Percentiles rank a stretch among this genome's conserved stretches.
Evolutionary conservation across 2,888 invertebrate genomes (phyloP).

Genomic region (Xanthia togata): DNA sequence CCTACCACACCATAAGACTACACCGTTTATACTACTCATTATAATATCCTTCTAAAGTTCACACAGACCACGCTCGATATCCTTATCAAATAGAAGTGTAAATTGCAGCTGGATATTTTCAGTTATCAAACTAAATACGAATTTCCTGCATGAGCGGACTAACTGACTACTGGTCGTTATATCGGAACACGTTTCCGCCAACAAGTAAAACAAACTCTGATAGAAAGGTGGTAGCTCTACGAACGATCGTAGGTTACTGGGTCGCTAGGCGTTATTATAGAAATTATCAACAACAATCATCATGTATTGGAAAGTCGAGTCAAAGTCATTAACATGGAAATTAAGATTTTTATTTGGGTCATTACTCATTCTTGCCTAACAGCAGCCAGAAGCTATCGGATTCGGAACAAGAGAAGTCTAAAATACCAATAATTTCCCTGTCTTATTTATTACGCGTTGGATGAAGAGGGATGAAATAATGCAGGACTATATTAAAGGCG

Average conservation of each 20-base stretch:
- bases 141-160: slow-evolving; percentile 72
- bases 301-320: slow-evolving; percentile 57
- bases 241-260: slow-evolving; percentile 71
- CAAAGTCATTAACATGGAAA: slow-evolving; percentile 45
- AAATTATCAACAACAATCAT: slow-evolving; percentile 64
- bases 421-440: slow-evolving; percentile 5
- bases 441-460: not conserved
- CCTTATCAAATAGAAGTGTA: slow-evolving; percentile 35
- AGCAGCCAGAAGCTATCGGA: not conserved
- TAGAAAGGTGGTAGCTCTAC: slow-evolving; percentile 74
- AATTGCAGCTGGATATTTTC: slow-evolving; percentile 45
- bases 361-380: not conserved
- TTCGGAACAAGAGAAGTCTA: not conserved
- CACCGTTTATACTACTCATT: not conserved
- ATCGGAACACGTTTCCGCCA: slow-evolving; percentile 74
- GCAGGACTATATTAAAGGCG: slow-evolving; percentile 24
- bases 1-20: no score
- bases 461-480: slow-evolving; percentile 7
- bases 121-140: slow-evolving; percentile 56
- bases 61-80: slow-evolving; percentile 19
- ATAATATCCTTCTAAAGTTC: slow-evolving; percentile 10
- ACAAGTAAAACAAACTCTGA: slow-evolving; percentile 76
- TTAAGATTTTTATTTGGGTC: slow-evolving; percentile 14
- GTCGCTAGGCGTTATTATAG: slow-evolving; percentile 70
- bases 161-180: slow-evolving; percentile 65